Percentiles rank a stretch among this genome's conserved stretches.
Conservation (phyloP, 2,888 invertebrate species). For the Tenthredo scrophulariae region DNA sequence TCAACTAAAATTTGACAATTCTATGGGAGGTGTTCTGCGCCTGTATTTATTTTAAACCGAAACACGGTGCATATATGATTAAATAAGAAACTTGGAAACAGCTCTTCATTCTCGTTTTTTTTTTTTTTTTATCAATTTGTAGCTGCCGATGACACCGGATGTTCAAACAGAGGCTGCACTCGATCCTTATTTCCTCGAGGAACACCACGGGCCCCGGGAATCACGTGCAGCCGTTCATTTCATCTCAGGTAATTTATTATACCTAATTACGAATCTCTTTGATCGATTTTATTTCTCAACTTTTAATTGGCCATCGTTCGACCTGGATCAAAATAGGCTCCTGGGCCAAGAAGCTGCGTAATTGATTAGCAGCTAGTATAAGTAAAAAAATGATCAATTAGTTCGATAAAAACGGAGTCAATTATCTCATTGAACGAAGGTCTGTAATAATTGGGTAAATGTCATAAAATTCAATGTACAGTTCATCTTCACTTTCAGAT, state of each 20-base stretch:
- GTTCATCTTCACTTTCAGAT: conserved; percentile 80
- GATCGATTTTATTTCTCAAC: background rate
- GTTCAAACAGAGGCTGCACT: conserved; percentile 10
- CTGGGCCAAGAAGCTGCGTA: background rate
- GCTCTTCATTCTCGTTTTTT: background rate
- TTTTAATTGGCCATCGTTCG: background rate
- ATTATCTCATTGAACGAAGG: background rate
- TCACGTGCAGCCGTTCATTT: conserved; percentile 44
- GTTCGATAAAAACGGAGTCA: background rate
- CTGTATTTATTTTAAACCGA: background rate
- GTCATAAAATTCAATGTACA: conserved; percentile 30
- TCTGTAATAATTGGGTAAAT: background rate
- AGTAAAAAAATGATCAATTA: background rate
- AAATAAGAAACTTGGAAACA: background rate
- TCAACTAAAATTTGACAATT: background rate
- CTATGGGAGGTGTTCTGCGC: background rate
- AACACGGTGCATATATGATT: background rate
- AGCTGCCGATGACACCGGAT: conserved; percentile 41
- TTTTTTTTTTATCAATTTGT: background rate
- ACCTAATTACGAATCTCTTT: conserved; percentile 11
- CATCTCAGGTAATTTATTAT: conserved; percentile 41
- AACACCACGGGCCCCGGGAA: conserved; percentile 37
- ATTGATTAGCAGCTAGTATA: conserved; percentile 1
- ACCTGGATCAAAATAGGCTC: conserved; percentile 21
- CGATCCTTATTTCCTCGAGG: conserved; percentile 42